Percentiles rank a stretch among this genome's conserved stretches.
Conservation (phyloP, 2,888 invertebrate species). For the Agrenia bidenticulata region DNA sequence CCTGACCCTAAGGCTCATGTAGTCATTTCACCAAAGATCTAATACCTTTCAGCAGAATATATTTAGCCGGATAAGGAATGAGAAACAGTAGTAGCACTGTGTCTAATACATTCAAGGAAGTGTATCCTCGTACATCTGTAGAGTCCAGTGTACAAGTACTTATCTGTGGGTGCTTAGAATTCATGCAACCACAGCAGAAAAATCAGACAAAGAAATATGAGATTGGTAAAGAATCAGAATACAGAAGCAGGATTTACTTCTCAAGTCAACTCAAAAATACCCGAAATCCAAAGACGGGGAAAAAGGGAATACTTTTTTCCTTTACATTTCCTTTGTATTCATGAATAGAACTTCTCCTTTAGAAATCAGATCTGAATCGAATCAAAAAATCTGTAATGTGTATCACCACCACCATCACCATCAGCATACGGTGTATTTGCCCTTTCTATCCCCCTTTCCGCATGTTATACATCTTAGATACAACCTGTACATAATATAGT, state of each 20-base stretch:
- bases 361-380: constrained; percentile 20
- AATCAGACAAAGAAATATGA: constrained; percentile 16
- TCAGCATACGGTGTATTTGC: constrained; percentile 4
- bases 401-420: too few species aligned
- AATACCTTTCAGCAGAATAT: too few species aligned
- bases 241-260: constrained; percentile 5
- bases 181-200: constrained; percentile 9
- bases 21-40: too few species aligned
- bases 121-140: too few species aligned
- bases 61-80: too few species aligned
- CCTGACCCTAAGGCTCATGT: too few species aligned
- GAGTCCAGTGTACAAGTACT: too few species aligned
- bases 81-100: too few species aligned
- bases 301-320: not conserved
- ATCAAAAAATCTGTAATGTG: constrained; percentile 13
- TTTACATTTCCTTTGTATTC: not conserved
- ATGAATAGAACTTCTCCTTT: constrained; percentile 11
- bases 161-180: too few species aligned
- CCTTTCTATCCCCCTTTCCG: not conserved
- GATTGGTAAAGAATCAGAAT: constrained; percentile 11
- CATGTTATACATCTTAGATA: too few species aligned
- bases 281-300: not conserved
- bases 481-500: too few species aligned
- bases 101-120: too few species aligned
- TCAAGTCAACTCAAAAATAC: constrained; percentile 9